These are phyloP conservation scores for Dyspetes luteomarginatus DNA, from an alignment of 2,888 invertebrate species.

Conservation along the genomic window DNA sequence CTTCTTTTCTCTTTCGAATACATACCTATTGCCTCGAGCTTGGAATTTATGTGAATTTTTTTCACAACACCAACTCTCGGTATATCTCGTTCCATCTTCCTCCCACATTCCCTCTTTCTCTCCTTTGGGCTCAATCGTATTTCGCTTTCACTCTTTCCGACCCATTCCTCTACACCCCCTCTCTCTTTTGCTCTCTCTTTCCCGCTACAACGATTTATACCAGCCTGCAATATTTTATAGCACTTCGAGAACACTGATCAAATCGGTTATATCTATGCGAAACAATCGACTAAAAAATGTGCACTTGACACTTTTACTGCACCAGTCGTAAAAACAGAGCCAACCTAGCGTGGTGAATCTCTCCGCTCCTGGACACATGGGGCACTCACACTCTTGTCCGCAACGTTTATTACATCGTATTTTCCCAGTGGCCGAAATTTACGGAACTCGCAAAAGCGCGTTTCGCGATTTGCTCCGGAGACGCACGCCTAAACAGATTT, in stretches of 20 bases:
- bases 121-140: constrained; percentile 36
- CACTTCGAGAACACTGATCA: constrained; percentile 61
- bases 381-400: constrained; percentile 43
- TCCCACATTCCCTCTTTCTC: constrained; percentile 17
- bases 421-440: constrained; percentile 57
- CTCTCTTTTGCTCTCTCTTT: constrained; percentile 57
- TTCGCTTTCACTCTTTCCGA: constrained; percentile 4
- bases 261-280: constrained; percentile 65
- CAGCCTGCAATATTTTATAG: constrained; percentile 61
- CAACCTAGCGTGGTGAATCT: constrained; percentile 40
- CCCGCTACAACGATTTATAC: constrained; percentile 62
- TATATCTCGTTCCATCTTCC: constrained; percentile 40
- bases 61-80: constrained; percentile 50
- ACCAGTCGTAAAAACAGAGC: constrained; percentile 59
- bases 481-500: constrained; percentile 8
- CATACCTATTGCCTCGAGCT: constrained; percentile 5
- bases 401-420: constrained; percentile 66
- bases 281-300: constrained; percentile 65
- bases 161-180: constrained; percentile 30
- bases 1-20: constrained; percentile 18
- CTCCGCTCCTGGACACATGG: constrained; percentile 46
- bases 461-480: constrained; percentile 19
- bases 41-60: constrained; percentile 21
- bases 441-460: constrained; percentile 43
- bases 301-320: constrained; percentile 65